Evolutionary conservation across 2,888 invertebrate genomes (phyloP).

Genomic region (Ornithoptera alexandrae): DNA sequence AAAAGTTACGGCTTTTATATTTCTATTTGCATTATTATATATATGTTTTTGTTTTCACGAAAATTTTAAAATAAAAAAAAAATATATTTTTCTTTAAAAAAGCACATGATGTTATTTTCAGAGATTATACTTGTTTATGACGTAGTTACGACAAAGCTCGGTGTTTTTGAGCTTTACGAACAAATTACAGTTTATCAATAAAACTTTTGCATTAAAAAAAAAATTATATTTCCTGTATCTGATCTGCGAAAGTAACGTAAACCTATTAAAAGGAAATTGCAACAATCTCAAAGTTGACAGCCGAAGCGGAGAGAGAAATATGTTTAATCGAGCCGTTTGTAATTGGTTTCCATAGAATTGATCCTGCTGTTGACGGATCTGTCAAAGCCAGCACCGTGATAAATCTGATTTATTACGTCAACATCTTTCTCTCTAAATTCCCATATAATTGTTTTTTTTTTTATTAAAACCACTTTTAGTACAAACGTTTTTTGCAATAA

Average conservation of each 20-base stretch:
- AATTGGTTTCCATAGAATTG: slow-evolving; percentile 17
- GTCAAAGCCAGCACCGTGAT: slow-evolving; percentile 14
- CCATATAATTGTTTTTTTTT: neutral
- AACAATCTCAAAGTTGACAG: neutral
- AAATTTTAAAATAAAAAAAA: too few species aligned
- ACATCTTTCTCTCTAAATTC: slow-evolving; percentile 1
- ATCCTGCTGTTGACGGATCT: slow-evolving; percentile 26
- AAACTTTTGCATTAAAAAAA: neutral
- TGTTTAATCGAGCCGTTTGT: slow-evolving; percentile 7
- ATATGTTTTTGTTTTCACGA: too few species aligned
- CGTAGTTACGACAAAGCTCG: neutral
- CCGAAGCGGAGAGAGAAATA: slow-evolving; percentile 13
- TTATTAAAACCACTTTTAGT: neutral
- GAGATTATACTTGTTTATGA: too few species aligned
- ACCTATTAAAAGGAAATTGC: neutral
- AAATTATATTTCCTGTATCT: neutral
- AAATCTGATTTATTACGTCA: slow-evolving; percentile 28
- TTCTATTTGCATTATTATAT: too few species aligned
- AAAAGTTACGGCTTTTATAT: too few species aligned
- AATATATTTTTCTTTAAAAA: neutral
- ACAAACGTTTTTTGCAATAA: neutral
- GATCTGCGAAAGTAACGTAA: neutral
- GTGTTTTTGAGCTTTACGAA: neutral
- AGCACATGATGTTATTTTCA: neutral
- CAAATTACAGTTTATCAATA: neutral